phyloP scores from a whole-genome alignment of 2,797 vertebrate species.

The Pseudochaenichthys georgianus region DNA sequence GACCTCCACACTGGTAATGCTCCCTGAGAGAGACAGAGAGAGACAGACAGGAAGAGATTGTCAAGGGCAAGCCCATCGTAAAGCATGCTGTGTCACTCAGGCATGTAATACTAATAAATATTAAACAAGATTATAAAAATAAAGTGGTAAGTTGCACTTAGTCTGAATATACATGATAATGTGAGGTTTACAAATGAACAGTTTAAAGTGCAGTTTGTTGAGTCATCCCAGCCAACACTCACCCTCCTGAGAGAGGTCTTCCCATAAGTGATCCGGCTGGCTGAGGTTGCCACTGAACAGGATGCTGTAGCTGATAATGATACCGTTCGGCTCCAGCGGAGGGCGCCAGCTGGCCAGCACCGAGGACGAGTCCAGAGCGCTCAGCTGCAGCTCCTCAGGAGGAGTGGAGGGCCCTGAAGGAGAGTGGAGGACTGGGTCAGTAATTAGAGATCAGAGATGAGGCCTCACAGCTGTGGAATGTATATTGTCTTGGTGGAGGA shows the following conservation, averaged over 20 bases:
- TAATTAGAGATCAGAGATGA: slow-evolving; percentile 69
- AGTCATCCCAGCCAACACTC: slow-evolving; percentile 42
- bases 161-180: not conserved
- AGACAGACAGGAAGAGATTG: not conserved
- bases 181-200: not conserved
- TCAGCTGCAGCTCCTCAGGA: slow-evolving; percentile 92
- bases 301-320: slow-evolving; percentile 91
- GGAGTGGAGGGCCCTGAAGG: slow-evolving; percentile 91
- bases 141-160: not conserved
- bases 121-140: slow-evolving; percentile 10
- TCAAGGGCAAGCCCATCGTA: not conserved
- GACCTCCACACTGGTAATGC: slow-evolving; percentile 90
- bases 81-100: not conserved
- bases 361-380: slow-evolving; percentile 88
- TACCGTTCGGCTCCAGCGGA: slow-evolving; percentile 92
- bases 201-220: slow-evolving; percentile 3
- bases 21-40: slow-evolving; percentile 83
- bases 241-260: slow-evolving; percentile 91
- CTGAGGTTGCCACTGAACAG: slow-evolving; percentile 91
- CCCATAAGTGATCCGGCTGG: slow-evolving; percentile 93
- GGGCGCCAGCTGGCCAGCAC: slow-evolving; percentile 96
- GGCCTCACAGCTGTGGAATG: slow-evolving; percentile 63
- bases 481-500: slow-evolving; percentile 56
- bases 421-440: slow-evolving; percentile 52
- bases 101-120: not conserved